Evolutionary conservation across 2,888 invertebrate genomes (phyloP), one percentile per base, ranked within the genome.

Genomic region (Patella ulyssiponensis): DNA sequence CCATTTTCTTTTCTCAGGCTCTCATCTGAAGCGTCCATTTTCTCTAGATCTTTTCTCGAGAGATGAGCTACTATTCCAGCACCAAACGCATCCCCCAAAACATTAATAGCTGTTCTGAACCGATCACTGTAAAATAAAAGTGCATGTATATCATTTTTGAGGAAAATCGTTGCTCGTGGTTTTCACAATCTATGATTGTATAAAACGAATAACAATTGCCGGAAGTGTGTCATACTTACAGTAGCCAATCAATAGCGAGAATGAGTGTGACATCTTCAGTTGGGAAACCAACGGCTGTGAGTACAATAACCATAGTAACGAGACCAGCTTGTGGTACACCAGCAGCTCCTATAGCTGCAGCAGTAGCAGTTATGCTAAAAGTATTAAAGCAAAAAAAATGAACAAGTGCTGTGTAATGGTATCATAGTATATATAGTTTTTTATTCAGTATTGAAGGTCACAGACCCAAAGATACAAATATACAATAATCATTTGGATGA

Each of bases 261-360:
- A 92, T 92, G 51, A 92, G 85, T 3, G 91, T 91, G 33, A 92
- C 91, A 80, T 92, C 92, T 80, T 92, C 90, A 52, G 91, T 91
- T 5, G 92, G 92, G 73, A 92, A 87, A 11, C 92, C 92, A 53
- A 92, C 92, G 5, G 92, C 92, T 20, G 92, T 91, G 58, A 92
- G 87, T 23, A 93, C 92, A n/a, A 92, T 89, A 74, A 92, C 86
- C 96, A 98, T 96, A 90, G 98, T 98, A 75, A 98, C 96, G 86
- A 98, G 94, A 70, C 98, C 98, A 51, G 98, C 98, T 91, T 97
- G 97, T 4, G 98, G 98, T 87, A 98, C 97, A 73, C 98, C 98
- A 14, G 98, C 98, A 33, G 98, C 98, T 81, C 98, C 98, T 90
- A 99, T 97, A 87, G 98, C 97, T 0, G 98, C 98, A 76, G 98